Percentiles rank a stretch among this genome's conserved stretches.
Conservation (phyloP, 2,797 vertebrate species). For the Hippoglossus hippoglossus region DNA sequence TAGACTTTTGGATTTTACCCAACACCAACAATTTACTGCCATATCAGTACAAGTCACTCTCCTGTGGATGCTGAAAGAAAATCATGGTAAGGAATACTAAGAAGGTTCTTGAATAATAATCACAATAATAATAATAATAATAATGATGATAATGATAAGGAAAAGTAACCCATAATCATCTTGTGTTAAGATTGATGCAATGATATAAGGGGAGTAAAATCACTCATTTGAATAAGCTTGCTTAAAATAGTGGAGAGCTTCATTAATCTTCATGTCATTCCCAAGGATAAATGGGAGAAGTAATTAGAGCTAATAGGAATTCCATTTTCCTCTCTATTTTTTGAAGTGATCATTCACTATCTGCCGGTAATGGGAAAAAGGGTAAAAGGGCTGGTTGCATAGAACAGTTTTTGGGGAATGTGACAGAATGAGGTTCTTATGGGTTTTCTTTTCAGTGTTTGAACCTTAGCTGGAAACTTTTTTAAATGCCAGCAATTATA, state of each 20-base stretch:
- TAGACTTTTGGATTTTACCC: conserved; percentile 45
- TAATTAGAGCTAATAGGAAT: conserved; percentile 84
- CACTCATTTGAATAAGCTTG: conserved; percentile 83
- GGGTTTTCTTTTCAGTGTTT: conserved; percentile 29
- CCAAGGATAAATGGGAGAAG: conserved; percentile 78
- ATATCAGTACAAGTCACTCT: conserved; percentile 29
- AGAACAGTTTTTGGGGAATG: conserved; percentile 42
- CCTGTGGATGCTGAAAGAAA: conserved; percentile 24
- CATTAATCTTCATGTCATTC: conserved; percentile 84
- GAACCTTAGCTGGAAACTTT: conserved; percentile 19
- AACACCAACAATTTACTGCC: conserved; percentile 48
- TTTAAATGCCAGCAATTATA: not conserved
- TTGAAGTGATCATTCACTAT: conserved; percentile 72
- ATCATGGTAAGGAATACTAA: conserved; percentile 20
- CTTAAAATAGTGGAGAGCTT: conserved; percentile 83
- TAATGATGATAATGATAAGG: not conserved
- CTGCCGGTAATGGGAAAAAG: conserved; percentile 51
- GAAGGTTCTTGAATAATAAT: conserved; percentile 12
- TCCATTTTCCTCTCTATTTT: conserved; percentile 76
- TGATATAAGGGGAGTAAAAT: conserved; percentile 75
- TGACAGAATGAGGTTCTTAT: conserved; percentile 27
- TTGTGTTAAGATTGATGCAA: conserved; percentile 74
- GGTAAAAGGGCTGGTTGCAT: not conserved
- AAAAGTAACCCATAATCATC: conserved; percentile 59
- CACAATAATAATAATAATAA: conserved; percentile 5